These are phyloP conservation scores for Climacteris rufus DNA, from an alignment of 2,113 vertebrate species.

Conservation along the genomic window DNA sequence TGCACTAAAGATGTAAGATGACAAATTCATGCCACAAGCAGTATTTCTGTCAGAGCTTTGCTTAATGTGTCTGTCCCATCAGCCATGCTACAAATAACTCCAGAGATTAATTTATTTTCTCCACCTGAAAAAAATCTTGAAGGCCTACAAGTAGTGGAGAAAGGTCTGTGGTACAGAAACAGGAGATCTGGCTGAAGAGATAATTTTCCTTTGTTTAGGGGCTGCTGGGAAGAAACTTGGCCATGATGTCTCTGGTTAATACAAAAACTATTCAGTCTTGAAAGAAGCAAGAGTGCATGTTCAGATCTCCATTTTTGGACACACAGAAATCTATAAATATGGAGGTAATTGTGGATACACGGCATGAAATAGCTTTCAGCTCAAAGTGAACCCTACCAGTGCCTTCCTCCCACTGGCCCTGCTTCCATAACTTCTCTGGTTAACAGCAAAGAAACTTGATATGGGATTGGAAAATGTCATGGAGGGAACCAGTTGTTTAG, in stretches of 20 bases:
- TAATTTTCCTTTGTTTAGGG: background rate
- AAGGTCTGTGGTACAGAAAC: background rate
- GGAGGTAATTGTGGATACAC: background rate
- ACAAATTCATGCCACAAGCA: background rate
- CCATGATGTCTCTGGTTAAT: background rate
- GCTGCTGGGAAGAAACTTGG: background rate
- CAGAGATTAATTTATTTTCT: background rate
- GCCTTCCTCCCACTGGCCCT: background rate
- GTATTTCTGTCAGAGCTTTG: background rate
- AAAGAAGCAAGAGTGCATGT: background rate
- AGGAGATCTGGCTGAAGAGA: background rate
- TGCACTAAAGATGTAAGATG: background rate
- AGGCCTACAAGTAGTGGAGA: background rate
- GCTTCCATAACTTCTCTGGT: background rate
- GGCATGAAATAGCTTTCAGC: background rate
- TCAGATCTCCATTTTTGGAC: background rate
- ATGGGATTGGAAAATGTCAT: background rate
- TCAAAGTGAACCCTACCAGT: background rate
- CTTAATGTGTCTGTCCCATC: background rate
- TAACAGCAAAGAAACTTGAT: background rate
- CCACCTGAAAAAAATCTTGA: background rate
- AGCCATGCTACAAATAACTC: background rate
- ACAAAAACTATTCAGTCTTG: background rate
- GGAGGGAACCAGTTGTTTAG: background rate
- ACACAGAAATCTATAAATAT: background rate